A percentile compares a stretch with the other conserved stretches of the same genome.
These are phyloP conservation scores for Cryptotermes secundus DNA, from an alignment of 1,140 invertebrate genomes.

Conservation along the genomic window DNA sequence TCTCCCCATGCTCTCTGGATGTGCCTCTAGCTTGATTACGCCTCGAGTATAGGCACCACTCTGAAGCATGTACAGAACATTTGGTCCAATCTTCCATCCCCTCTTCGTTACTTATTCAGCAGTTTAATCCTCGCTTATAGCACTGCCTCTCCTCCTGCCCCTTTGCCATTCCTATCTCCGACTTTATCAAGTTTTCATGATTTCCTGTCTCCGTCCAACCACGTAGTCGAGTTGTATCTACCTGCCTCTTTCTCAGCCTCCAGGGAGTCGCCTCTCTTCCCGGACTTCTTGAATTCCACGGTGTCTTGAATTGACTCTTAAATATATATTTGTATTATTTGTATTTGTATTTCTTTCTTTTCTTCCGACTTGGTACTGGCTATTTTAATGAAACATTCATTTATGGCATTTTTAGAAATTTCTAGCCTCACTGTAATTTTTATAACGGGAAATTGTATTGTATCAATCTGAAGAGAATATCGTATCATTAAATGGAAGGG, in stretches of 20 bases:
- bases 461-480: neutral
- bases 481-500: neutral
- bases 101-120: neutral
- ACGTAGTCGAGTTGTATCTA: too few species aligned
- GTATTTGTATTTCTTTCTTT: neutral
- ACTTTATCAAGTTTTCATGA: conserved; percentile 20
- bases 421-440: neutral
- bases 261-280: neutral
- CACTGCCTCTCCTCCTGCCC: conserved; percentile 3
- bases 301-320: neutral
- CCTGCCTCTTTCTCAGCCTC: neutral
- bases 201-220: neutral
- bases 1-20: neutral
- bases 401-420: neutral
- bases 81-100: neutral
- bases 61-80: neutral
- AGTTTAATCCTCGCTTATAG: conserved; percentile 16
- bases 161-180: neutral
- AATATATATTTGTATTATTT: conserved; percentile 19
- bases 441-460: neutral
- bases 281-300: neutral
- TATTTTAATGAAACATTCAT: neutral
- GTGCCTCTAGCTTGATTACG: neutral
- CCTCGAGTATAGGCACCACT: neutral
- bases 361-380: neutral